These are phyloP conservation scores for Sarcophaga bullata DNA, from an alignment of 1,140 invertebrate genomes.

Conservation along the genomic window DNA sequence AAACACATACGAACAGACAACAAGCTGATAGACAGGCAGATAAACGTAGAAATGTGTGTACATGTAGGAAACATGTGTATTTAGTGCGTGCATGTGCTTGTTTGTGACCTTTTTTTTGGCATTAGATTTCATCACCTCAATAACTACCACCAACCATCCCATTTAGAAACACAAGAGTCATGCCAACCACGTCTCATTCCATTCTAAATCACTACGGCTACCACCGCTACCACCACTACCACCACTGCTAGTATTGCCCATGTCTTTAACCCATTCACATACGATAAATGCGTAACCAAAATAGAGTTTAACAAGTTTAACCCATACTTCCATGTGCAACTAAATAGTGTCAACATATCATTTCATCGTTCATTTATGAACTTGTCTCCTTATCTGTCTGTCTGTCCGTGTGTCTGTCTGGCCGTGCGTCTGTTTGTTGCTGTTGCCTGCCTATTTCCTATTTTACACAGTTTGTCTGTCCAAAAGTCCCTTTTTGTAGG, in stretches of 20 bases:
- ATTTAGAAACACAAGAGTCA: no score
- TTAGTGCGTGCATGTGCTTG: background rate
- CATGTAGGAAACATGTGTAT: conserved; percentile 2
- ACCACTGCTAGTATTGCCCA: background rate
- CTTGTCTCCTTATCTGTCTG: background rate
- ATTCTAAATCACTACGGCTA: no score
- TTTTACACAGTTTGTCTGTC: no score
- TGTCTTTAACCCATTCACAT: background rate
- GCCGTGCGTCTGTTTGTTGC: background rate
- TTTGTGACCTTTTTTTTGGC: background rate
- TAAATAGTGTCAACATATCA: conserved; percentile 24
- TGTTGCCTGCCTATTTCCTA: background rate
- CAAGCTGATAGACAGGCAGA: background rate
- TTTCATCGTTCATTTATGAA: conserved; percentile 1
- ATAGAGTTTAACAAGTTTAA: conserved; percentile 22
- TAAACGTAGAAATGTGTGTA: background rate
- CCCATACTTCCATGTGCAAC: background rate
- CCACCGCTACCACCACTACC: background rate
- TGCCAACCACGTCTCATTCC: no score
- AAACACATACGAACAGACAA: background rate
- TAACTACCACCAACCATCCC: background rate
- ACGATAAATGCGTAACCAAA: background rate
- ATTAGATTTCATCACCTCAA: conserved; percentile 28
- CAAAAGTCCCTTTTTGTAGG: no score
- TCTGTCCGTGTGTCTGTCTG: background rate